These are phyloP conservation scores for Epirrhoe tristata DNA, from an alignment of 2,888 invertebrate genomes.

Conservation along the genomic window DNA sequence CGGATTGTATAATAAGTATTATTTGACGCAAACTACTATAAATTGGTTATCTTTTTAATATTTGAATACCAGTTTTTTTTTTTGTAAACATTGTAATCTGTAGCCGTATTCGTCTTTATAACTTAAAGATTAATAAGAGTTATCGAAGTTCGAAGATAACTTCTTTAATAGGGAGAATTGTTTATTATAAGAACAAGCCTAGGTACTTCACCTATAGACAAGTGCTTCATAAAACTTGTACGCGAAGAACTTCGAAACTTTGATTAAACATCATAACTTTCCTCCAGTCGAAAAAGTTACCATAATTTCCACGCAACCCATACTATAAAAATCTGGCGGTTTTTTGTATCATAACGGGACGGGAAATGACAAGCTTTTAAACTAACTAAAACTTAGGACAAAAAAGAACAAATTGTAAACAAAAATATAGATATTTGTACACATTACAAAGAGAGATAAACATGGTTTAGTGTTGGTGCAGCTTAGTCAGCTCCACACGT, in stretches of 20 bases:
- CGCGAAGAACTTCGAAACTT: slow-evolving; percentile 37
- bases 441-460: too few relatives aligned
- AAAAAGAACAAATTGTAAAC: too few relatives aligned
- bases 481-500: too few relatives aligned
- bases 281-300: slow-evolving; percentile 58
- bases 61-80: too few relatives aligned
- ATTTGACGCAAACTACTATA: too few relatives aligned
- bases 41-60: too few relatives aligned
- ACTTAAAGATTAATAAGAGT: slow-evolving; percentile 2
- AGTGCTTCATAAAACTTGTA: slow-evolving; percentile 30
- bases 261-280: slow-evolving; percentile 46
- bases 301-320: slow-evolving; percentile 65
- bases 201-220: slow-evolving; percentile 14
- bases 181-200: slow-evolving; percentile 11
- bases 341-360: slow-evolving; percentile 5
- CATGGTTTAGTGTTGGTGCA: too few relatives aligned
- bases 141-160: not conserved
- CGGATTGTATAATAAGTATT: too few relatives aligned
- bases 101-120: not conserved
- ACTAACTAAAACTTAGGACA: too few relatives aligned
- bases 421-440: too few relatives aligned
- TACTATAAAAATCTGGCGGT: slow-evolving; percentile 12
- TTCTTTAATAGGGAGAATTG: not conserved
- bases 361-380: not conserved
- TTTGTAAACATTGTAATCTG: too few relatives aligned